phyloP scores from a whole-genome alignment of 2,888 invertebrate species.

The Papilio protenor region DNA sequence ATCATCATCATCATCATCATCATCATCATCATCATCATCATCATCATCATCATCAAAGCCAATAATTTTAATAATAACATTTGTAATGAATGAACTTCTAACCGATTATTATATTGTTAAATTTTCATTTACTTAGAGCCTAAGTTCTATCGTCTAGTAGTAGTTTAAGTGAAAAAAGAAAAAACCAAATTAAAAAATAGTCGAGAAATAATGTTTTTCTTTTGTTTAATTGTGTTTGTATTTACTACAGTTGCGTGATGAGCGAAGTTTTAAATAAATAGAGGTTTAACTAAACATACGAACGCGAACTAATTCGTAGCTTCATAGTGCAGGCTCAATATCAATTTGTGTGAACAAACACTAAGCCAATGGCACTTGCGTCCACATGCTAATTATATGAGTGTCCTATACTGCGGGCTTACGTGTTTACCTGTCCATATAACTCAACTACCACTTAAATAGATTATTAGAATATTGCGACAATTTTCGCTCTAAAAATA shows the following conservation, averaged over 20 bases:
- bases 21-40: too few species aligned
- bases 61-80: too few species aligned
- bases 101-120: too few species aligned
- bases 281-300: conserved; percentile 60
- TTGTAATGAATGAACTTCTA: too few species aligned
- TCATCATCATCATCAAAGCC: too few species aligned
- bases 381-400: conserved; percentile 43
- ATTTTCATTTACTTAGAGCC: too few species aligned
- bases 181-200: too few species aligned
- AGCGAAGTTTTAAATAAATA: conserved; percentile 59
- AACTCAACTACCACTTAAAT: conserved; percentile 27
- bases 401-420: conserved; percentile 35
- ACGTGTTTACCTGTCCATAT: conserved; percentile 34
- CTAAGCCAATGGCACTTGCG: conserved; percentile 40
- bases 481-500: conserved; percentile 14
- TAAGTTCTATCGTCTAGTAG: too few species aligned
- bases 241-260: conserved; percentile 49
- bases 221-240: background rate
- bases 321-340: conserved; percentile 61
- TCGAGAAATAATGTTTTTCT: too few species aligned
- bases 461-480: conserved; percentile 31
- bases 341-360: conserved; percentile 59
- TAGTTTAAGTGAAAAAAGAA: too few species aligned
- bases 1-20: too few species aligned
- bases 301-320: conserved; percentile 27